Evolutionary conservation across 2,113 vertebrate genomes (phyloP).

Genomic region (Bombycilla garrulus): DNA sequence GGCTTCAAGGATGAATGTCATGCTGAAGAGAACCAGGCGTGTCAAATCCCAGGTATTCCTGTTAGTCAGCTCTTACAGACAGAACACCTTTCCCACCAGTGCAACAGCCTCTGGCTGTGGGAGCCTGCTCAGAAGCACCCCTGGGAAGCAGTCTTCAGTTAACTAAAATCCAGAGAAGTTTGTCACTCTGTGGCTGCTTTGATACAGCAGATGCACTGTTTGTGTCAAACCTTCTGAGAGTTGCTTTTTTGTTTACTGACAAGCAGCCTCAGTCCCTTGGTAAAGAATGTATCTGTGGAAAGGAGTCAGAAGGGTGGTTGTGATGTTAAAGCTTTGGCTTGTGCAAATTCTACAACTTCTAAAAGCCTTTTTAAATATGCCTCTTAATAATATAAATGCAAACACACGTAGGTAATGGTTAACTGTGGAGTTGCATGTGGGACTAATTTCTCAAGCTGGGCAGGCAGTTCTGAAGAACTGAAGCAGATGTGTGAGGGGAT

Average conservation of each 20-base stretch:
- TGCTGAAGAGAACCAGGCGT: conserved; percentile 79
- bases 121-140: neutral
- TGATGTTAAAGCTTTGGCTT: neutral
- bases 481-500: neutral
- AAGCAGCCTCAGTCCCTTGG: neutral
- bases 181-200: neutral
- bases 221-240: neutral
- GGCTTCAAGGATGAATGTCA: conserved; percentile 71
- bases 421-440: neutral
- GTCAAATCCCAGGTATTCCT: conserved; percentile 78
- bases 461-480: neutral
- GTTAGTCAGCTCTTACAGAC: neutral
- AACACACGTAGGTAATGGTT: neutral
- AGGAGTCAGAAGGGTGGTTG: neutral
- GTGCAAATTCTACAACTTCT: neutral
- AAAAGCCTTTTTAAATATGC: accelerated
- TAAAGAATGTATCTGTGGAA: neutral
- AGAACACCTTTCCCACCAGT: neutral
- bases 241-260: neutral
- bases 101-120: neutral
- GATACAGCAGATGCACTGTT: neutral
- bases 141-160: neutral
- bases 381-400: neutral
- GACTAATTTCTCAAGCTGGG: neutral
- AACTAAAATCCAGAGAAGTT: neutral